These are phyloP conservation scores for Hypena proboscidalis DNA, from an alignment of 2,888 invertebrate species.

Conservation along the genomic window DNA sequence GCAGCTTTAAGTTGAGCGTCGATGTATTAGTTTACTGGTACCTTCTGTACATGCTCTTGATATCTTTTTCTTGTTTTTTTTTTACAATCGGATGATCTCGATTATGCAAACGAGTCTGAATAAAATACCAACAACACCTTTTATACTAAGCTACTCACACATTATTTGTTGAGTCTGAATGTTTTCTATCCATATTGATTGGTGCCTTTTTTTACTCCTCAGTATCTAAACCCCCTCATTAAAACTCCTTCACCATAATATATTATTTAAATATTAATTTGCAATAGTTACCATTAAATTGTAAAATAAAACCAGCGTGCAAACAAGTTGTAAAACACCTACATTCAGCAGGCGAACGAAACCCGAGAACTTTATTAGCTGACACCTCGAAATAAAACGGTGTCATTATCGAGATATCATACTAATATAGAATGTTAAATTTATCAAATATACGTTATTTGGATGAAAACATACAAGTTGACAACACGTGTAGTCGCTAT, in stretches of 20 bases:
- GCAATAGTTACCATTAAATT: too few species aligned
- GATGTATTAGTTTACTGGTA: too few species aligned
- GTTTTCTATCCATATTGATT: conserved; percentile 20
- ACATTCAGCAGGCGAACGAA: conserved; percentile 33
- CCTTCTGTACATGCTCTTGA: conserved; percentile 39
- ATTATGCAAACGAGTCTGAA: conserved; percentile 1
- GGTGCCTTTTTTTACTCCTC: too few species aligned
- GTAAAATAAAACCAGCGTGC: conserved; percentile 39
- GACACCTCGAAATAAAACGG: conserved; percentile 71
- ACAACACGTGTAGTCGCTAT: conserved; percentile 83
- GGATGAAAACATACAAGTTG: conserved; percentile 84
- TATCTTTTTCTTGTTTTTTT: too few species aligned
- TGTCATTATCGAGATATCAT: conserved; percentile 75
- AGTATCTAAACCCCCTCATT: conserved; percentile 32
- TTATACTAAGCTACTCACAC: not conserved
- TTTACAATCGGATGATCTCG: not conserved
- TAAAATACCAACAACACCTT: not conserved
- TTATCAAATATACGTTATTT: conserved; percentile 79
- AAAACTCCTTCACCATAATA: too few species aligned
- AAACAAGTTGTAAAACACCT: conserved; percentile 46
- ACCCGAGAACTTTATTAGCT: conserved; percentile 65
- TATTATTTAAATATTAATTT: too few species aligned
- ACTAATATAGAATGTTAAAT: conserved; percentile 78
- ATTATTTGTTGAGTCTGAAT: too few species aligned
- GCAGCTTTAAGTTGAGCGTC: conserved; percentile 43